phyloP scores from a whole-genome alignment of 1,140 invertebrate genomes.

The Procambarus virginalis region DNA sequence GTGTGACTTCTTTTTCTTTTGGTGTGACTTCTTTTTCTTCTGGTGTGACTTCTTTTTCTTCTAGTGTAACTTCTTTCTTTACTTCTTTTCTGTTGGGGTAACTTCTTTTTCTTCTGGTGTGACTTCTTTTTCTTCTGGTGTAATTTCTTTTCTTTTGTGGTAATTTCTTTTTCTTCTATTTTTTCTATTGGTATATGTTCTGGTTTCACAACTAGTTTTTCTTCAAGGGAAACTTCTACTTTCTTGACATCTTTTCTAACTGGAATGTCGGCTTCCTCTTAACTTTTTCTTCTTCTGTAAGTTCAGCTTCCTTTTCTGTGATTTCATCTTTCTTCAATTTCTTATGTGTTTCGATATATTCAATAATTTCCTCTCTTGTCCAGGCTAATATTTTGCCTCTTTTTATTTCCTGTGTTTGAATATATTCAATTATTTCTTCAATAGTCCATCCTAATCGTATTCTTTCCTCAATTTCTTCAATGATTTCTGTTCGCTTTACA shows the following conservation, averaged over 20 bases:
- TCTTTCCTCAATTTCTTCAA: background rate
- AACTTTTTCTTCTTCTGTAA: background rate
- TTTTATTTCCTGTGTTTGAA: background rate
- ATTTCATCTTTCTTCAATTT: background rate
- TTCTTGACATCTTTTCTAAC: background rate
- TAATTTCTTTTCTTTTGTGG: conserved; percentile 5
- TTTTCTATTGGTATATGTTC: too few relatives aligned
- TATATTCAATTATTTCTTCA: conserved; percentile 1
- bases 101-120: background rate
- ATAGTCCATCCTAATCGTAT: background rate
- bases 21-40: too few relatives aligned
- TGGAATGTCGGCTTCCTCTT: background rate
- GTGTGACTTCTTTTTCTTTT: too few relatives aligned
- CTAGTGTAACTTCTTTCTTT: background rate
- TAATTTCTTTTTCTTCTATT: background rate
- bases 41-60: background rate
- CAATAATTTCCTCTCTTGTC: background rate
- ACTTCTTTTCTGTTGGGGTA: too few relatives aligned
- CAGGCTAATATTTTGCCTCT: background rate
- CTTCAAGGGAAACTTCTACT: background rate
- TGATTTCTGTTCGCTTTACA: background rate
- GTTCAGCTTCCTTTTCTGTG: background rate
- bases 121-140: background rate
- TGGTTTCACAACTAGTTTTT: background rate
- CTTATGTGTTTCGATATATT: background rate